A percentile compares a stretch with the other conserved stretches of the same genome.
phyloP scores from a whole-genome alignment of 2,113 vertebrate genomes.

The Machaerirhynchus nigripectus region DNA sequence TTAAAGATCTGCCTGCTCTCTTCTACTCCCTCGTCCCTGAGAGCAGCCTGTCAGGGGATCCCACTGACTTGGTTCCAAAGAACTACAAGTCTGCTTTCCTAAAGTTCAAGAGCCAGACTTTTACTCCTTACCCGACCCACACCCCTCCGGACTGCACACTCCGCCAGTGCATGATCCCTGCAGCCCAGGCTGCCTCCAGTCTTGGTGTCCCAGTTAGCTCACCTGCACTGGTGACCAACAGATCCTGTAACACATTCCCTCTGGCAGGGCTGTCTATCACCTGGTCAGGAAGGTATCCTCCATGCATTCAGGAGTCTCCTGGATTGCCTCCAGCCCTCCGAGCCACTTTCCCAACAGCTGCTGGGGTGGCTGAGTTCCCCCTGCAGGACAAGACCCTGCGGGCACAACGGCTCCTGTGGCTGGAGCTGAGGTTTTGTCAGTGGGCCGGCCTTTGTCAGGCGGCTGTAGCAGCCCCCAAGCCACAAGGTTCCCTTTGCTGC shows the following conservation, averaged over 20 bases:
- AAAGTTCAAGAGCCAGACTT: neutral
- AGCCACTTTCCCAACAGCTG: neutral
- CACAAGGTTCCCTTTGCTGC: neutral
- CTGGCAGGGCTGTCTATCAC: neutral
- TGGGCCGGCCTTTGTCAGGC: neutral
- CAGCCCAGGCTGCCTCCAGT: neutral
- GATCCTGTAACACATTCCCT: neutral
- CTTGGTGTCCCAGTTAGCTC: neutral
- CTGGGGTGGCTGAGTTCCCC: neutral
- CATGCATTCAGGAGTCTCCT: neutral
- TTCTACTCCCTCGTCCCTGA: neutral
- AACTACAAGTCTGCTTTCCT: neutral
- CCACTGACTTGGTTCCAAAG: neutral
- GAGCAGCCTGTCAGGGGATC: neutral
- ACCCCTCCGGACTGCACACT: neutral
- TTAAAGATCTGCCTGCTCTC: neutral
- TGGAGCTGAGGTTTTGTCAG: neutral
- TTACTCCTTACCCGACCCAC: neutral
- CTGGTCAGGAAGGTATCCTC: neutral
- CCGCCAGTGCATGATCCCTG: neutral
- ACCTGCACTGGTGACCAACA: neutral
- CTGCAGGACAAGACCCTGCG: neutral
- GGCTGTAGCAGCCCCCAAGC: neutral
- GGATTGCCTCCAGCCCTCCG: neutral
- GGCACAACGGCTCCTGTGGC: neutral